phyloP scores from a whole-genome alignment of 2,797 vertebrate genomes.

The Eremophila alpestris region DNA sequence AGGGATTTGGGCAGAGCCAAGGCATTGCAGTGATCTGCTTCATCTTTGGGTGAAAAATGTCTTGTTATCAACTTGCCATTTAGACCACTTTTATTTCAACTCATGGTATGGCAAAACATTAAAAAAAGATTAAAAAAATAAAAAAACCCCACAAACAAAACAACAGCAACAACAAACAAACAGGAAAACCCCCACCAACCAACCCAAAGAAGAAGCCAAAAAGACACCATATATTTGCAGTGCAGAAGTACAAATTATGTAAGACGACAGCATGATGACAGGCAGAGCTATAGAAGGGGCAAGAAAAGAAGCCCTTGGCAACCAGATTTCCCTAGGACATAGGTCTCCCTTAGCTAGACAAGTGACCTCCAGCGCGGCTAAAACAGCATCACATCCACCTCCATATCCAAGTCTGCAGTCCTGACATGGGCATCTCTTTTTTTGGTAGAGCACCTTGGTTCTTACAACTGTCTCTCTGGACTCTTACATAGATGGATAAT shows the following conservation, averaged over 20 bases:
- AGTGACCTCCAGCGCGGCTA: neutral
- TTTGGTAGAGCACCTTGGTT: neutral
- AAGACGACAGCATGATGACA: neutral
- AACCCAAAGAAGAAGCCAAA: neutral
- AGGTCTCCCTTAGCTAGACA: neutral
- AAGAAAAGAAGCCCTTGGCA: neutral
- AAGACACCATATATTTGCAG: neutral
- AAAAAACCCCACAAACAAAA: too few relatives aligned
- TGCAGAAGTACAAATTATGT: neutral
- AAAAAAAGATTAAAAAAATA: accelerated
- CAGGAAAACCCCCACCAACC: too few relatives aligned
- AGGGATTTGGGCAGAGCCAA: neutral
- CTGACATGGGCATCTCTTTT: neutral
- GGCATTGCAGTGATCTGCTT: neutral
- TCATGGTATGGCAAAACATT: neutral
- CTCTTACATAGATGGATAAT: neutral
- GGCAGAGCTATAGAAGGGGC: neutral
- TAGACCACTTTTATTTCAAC: neutral
- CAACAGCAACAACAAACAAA: too few relatives aligned
- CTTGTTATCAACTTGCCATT: neutral
- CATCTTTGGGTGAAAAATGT: neutral
- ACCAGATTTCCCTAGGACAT: neutral
- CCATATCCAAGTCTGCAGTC: neutral
- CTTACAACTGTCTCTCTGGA: neutral
- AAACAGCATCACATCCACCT: neutral